Percentiles rank a stretch among this genome's conserved stretches.
Evolutionary conservation across 2,113 vertebrate species (phyloP).

Genomic region (Anarrhichthys ocellatus): DNA sequence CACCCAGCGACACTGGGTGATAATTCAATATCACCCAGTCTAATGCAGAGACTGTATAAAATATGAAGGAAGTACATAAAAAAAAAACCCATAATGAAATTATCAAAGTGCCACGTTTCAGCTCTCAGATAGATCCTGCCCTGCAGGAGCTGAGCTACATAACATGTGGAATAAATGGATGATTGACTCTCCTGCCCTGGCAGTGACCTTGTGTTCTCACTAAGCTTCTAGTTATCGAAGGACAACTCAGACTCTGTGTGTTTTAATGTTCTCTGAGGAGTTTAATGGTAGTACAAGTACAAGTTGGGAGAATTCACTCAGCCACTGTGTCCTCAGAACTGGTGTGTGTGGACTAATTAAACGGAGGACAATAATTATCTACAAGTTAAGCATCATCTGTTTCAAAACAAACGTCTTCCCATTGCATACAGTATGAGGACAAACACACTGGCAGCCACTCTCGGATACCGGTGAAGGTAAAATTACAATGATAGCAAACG

Average conservation of each 20-base stretch:
- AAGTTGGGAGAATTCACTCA: constrained; percentile 3
- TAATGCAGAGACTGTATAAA: neutral
- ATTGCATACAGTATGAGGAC: neutral
- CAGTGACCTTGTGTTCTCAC: neutral
- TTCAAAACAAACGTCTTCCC: neutral
- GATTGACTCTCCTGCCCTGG: neutral
- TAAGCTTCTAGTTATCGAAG: neutral
- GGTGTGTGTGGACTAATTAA: neutral
- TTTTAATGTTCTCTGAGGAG: constrained; percentile 6
- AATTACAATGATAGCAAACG: neutral
- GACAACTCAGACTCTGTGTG: constrained; percentile 1
- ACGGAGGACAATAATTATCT: neutral
- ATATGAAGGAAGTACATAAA: constrained; percentile 4
- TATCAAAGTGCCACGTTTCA: constrained; percentile 8
- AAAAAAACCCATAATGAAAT: neutral
- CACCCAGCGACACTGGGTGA: no score
- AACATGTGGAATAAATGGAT: constrained; percentile 2
- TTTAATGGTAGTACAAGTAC: neutral
- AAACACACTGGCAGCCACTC: neutral
- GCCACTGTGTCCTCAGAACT: no score
- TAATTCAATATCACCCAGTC: neutral
- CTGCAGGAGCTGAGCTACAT: neutral
- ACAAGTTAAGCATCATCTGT: neutral
- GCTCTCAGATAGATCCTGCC: neutral
- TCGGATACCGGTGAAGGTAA: neutral